Base-by-base conservation (phyloP, 2,113 vertebrate species). In the Seriola rivoliana region DNA sequence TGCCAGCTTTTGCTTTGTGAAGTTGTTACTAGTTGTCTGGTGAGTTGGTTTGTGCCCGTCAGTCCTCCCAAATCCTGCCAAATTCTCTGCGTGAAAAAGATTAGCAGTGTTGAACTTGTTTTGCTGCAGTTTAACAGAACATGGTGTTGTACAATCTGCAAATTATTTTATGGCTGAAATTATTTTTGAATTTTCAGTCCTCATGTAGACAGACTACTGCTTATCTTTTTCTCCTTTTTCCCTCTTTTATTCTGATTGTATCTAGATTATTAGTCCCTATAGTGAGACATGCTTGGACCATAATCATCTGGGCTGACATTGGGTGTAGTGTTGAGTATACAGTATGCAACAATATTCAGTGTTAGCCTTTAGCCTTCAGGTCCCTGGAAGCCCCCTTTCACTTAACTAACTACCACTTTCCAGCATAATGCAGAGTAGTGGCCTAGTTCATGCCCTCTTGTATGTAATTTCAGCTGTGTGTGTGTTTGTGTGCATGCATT, bases 371-470 rank as follows among this genome's bases (percentile, higher is more conserved):
- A 52, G 68, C 38, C 55, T 42, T 68, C 21, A 38, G 68, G 54
- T 82, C 57, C 44, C 57, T 76, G 78, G 36, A 34, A 71, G 40
- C 72, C 75, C 84, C 58, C 78, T 46, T 50, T 86, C 65, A 64
- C 46, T 81, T 52, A 62, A 82, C 82, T 58, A 78, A 63, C 84
- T 64, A 60, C 75, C 55, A 75, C 71, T 81, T 72, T 81, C 36
- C 70, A 81, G 86, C 72, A 42, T 70, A 55, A 65, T 78, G 81
- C 77, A 67, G 60, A 86, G 64, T 57, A 54, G 48, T 86, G 84
- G 87, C 90, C 85, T 90, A 89, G 80, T 92, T 91, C 88, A 85
- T 89, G 82, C 73, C 87, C 90, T 82, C 76, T 79, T 84, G 57
- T 79, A 64, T 89, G 86, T 92, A 88, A 90, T 88, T 88, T 89